A percentile compares a stretch with the other conserved stretches of the same genome.
Conservation (phyloP, 2,888 invertebrate genomes). For the Cheilosia soror region DNA sequence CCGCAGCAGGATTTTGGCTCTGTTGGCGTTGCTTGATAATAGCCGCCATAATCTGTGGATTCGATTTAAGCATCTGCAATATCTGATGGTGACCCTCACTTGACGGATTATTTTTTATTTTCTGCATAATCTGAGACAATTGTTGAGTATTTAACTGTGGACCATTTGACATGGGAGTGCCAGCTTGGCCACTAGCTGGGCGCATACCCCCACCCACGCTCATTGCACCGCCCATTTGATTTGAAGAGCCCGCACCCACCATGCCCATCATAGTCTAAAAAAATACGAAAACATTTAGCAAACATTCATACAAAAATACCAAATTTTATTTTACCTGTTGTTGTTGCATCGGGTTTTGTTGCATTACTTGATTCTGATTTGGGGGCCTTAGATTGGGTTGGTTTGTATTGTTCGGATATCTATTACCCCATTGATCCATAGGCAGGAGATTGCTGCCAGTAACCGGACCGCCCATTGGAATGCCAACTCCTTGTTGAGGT, state of each 20-base stretch:
- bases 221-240: constrained; percentile 79
- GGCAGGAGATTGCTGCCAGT: constrained; percentile 85
- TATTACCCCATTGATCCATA: constrained; percentile 85
- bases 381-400: constrained; percentile 84
- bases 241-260: constrained; percentile 79
- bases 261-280: constrained; percentile 82
- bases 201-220: constrained; percentile 77
- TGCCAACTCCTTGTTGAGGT: constrained; percentile 77
- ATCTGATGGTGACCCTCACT: constrained; percentile 96
- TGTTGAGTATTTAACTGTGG: constrained; percentile 86
- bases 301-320: neutral
- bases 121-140: constrained; percentile 94
- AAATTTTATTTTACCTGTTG: constrained; percentile 77
- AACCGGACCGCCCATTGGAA: constrained; percentile 78
- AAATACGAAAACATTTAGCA: constrained; percentile 9
- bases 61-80: constrained; percentile 94
- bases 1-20: constrained; percentile 81
- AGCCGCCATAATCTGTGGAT: constrained; percentile 97
- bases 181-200: constrained; percentile 65
- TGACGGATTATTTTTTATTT: constrained; percentile 94
- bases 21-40: constrained; percentile 94
- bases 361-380: constrained; percentile 84
- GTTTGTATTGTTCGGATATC: constrained; percentile 84
- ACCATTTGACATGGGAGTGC: constrained; percentile 79
- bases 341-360: constrained; percentile 82